Base-by-base conservation (phyloP, 2,797 vertebrate species). In the Phrynocephalus forsythii region DNA sequence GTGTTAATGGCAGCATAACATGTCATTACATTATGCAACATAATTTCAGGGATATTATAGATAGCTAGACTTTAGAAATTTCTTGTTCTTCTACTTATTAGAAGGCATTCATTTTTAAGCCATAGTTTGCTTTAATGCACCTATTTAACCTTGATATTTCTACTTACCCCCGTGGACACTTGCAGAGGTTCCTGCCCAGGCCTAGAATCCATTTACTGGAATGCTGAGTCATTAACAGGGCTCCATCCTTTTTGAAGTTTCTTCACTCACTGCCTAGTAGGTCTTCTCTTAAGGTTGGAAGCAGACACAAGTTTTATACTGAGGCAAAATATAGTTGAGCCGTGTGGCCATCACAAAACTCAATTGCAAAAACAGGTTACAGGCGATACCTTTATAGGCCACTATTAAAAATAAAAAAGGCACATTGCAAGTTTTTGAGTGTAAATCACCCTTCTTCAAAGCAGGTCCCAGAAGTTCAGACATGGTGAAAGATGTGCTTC, bases 21-120 rank as follows among this genome's bases (percentile, higher is more conserved):
- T 96, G 95, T 95, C 96, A 97, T 96, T 96, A 97, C 93, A 96
- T 96, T 96, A 96, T 93, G 94, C 92, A 95, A 96, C 95, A 94
- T 96, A 95, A 97, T 97, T 97, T 96, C 94, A 94, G 93, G 91
- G 95, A 93, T 95, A 96, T 96, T 96, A 96, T 95, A 95, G 97
- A 96, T 95, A 94, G 95, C 92, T 92, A 91, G 91, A 90, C 93
- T 97, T 97, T 96, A 95, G 96, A 93, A 94, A 91, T 94, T 93
- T 96, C 95, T 90, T 95, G 92, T 96, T 91, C 93, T 96, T 94
- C 93, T 60, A 95, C 94, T 96, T 96, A 96, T 95, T 96, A 95
- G 90, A 95, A 95, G 95, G 94, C 95, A 95, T 87, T 96, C 94
- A 89, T 95, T 95, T 94, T 96, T 92, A 95, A 95, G 89, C 92